phyloP scores from a whole-genome alignment of 2,888 invertebrate species.

The Cantharis lateralis region DNA sequence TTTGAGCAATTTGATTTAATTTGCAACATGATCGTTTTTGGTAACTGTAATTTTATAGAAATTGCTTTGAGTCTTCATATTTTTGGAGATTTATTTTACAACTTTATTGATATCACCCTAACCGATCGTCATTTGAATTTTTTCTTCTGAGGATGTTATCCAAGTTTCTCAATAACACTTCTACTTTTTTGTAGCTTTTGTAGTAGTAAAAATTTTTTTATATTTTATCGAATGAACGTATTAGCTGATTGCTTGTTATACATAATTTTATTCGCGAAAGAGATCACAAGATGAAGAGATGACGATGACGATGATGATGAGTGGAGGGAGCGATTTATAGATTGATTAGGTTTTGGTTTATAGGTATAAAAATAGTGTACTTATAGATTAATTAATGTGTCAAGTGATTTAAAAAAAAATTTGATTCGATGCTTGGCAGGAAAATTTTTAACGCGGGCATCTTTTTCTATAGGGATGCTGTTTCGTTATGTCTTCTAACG shows the following conservation, averaged over 20 bases:
- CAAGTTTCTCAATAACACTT: constrained; percentile 3
- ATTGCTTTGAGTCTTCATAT: not conserved
- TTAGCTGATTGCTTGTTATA: constrained; percentile 5
- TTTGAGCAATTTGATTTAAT: not conserved
- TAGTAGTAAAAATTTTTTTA: not conserved
- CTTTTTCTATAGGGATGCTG: constrained; percentile 21
- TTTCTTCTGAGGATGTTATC: not conserved
- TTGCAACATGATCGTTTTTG: constrained; percentile 1
- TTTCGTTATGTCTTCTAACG: constrained; percentile 23
- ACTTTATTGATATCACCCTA: not conserved
- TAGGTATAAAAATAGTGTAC: not conserved
- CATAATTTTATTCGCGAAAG: not conserved
- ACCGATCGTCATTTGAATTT: not conserved
- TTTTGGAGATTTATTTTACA: not conserved
- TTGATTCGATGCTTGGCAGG: not conserved
- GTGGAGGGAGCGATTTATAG: not conserved
- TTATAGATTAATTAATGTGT: not conserved
- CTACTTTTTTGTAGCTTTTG: constrained; percentile 2
- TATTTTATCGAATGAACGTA: constrained; percentile 3
- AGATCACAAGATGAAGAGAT: not conserved
- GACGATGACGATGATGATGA: not conserved
- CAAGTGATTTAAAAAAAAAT: not conserved
- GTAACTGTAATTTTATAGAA: not conserved
- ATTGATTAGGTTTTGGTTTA: not conserved
- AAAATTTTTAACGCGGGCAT: not conserved